phyloP scores from a whole-genome alignment of 2,797 vertebrate genomes.

The Psittacula derbiana region DNA sequence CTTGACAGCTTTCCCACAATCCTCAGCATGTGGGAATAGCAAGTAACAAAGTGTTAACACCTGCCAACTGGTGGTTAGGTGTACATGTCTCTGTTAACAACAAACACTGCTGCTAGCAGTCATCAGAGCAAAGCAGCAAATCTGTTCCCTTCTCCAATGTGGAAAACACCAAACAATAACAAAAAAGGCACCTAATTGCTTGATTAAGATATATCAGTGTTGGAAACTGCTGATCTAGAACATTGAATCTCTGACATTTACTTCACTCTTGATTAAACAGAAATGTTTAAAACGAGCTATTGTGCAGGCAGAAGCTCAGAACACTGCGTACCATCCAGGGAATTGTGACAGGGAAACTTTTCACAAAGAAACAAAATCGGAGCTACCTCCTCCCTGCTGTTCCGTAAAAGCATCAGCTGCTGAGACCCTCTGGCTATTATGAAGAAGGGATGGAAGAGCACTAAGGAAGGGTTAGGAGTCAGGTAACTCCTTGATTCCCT shows the following conservation, averaged over 20 bases:
- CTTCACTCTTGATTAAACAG: constrained; percentile 75
- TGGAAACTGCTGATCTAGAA: constrained; percentile 78
- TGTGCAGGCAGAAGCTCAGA: not conserved
- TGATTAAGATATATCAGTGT: constrained; percentile 80
- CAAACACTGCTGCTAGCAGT: constrained; percentile 81
- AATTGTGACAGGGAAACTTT: not conserved
- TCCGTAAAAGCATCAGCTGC: not conserved
- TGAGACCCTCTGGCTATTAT: not conserved
- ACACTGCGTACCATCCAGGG: not conserved
- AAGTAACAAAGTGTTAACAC: constrained; percentile 91
- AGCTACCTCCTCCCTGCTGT: not conserved
- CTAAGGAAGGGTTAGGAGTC: not conserved
- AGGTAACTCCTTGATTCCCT: not conserved
- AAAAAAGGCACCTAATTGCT: constrained; percentile 77
- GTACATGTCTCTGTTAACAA: constrained; percentile 99
- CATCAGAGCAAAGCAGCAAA: constrained; percentile 86
- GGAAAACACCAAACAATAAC: constrained; percentile 67
- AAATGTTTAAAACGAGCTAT: constrained; percentile 47
- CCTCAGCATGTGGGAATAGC: constrained; percentile 94
- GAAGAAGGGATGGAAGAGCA: not conserved
- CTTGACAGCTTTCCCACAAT: constrained; percentile 97
- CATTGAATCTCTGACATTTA: constrained; percentile 72
- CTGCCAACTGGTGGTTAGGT: constrained; percentile 98
- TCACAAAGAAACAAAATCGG: not conserved
- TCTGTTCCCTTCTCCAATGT: constrained; percentile 77